Base-by-base conservation (phyloP, 2,113 vertebrate genomes). In the Tenebrosternarchus preto region DNA sequence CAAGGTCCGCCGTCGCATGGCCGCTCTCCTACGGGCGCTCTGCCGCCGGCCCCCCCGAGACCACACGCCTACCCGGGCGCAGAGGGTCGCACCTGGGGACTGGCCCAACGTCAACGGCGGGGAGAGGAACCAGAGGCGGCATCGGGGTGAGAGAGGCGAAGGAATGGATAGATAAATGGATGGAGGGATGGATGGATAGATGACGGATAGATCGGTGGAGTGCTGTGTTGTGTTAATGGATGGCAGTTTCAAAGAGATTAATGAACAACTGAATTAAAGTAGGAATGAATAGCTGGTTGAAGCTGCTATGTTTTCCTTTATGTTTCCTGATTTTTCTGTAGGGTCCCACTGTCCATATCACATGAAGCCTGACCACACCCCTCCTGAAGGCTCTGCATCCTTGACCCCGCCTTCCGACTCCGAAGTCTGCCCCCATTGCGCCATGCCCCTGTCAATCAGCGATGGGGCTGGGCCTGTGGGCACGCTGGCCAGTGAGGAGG, bases 1-100 rank as follows among this genome's bases (percentile, higher is more conserved):
- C 86, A 98, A 97, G 89, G 92, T 94, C 82, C 93, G 91, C 67
- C 93, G 96, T 20, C 95, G 95, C 2, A 88, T 91, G 11, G 86
- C 94, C 0, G 91, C 93, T 61, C 89, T 97, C 20, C 93, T 95
- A 85, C 91, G 93, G 91, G 91, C 87, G 31, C 81, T 98, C 82
- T 92, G 93, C 91, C 91, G 17, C 2, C 55, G 43, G 39, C 39
- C 39, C 5, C 75, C 74, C 16, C 43, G 9, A 76, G 86, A 80
- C 78, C 82, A 82, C 0, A 69, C 0, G 0, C 0, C 29, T 11
- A 6, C 22, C 11, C 0, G 86, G 84, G 0, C 82, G 88, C 77
- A 90, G 85, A 5, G 22, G 90, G 88, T 75, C 84, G 82, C 85
- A 0, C 2, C 1, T 27, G 4, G 22, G 90, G 88, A 77, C 84